Conservation (phyloP, 2,113 vertebrate genomes). For the Microtus montanus region DNA sequence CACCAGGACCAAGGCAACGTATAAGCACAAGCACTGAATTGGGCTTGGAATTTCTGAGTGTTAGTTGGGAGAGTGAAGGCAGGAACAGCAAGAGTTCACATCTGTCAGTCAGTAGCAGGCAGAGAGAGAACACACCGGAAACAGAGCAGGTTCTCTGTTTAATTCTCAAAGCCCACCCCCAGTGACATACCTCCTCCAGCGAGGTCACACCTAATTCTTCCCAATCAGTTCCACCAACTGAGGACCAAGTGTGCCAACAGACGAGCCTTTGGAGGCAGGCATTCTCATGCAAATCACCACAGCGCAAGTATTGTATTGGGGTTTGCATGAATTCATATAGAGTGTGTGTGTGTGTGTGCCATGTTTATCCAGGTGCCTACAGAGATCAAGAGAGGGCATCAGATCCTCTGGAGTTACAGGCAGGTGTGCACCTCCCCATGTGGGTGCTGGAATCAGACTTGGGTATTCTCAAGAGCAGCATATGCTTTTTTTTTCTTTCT, state of each 20-base stretch:
- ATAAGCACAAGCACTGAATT: not conserved
- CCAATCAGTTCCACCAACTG: not conserved
- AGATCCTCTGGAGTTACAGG: not conserved
- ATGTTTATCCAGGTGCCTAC: not conserved
- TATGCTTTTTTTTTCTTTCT: not conserved
- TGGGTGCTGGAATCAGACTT: not conserved
- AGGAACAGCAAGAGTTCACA: not conserved
- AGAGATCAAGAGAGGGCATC: not conserved
- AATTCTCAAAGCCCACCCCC: too few species aligned
- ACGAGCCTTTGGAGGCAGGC: not conserved
- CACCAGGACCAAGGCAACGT: not conserved
- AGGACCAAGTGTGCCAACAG: not conserved
- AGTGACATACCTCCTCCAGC: too few species aligned
- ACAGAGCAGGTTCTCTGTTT: too few species aligned
- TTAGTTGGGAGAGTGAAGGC: not conserved
- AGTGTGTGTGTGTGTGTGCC: not conserved
- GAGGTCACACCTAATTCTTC: not conserved
- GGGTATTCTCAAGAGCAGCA: not conserved
- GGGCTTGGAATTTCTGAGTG: not conserved
- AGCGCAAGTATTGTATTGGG: not conserved
- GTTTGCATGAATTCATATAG: not conserved
- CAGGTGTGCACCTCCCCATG: not conserved
- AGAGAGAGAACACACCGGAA: not conserved
- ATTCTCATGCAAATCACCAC: not conserved
- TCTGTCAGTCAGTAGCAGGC: not conserved